Base-by-base conservation (phyloP, 2,888 invertebrate genomes). In the Cryptocheilus praepositus region DNA sequence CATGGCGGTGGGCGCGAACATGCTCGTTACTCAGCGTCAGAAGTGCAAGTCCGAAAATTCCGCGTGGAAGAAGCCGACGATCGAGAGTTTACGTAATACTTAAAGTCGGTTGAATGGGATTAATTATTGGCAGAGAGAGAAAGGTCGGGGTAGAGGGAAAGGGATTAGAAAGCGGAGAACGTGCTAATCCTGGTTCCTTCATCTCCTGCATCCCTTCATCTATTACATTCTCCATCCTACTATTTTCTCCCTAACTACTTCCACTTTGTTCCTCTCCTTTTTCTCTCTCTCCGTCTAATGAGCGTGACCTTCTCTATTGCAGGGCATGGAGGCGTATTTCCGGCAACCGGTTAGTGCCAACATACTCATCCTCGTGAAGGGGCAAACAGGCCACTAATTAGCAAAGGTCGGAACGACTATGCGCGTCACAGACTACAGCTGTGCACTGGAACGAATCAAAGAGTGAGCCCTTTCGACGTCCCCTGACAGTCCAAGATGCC, bases 381-480 rank as follows among this genome's bases (percentile, higher is more conserved):
- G 68, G 64, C 76, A 80, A 79, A 81, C 78, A 74, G 64, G 67
- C 78, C 76, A 76, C 80, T 79, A 81, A 81, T 81, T 81, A 81
- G 73, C 76, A 79, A 80, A 79, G 76, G 71, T 75, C 66, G 71
- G 76, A 71, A 73, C 70, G 70, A 69, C 74, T 74, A 63, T 67
- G 54, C 57, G 36, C 25, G 25, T 54, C n/a, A n/a, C 57, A 18
- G 36, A 44, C 43, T 54, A 28, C 45, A 51, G 61, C 51, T 46
- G 11, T 71, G 60, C 46, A 63, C 57, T 19, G 4, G n/a, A 49
- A 64, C 54, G 44, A 59, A 64, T 61, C 46, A 18, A 52, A 59
- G 63, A 57, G 36, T 36, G 36, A 36, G 13, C 13, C 36, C 8
- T 11, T 11, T 11, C 36, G 1, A 5, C 2, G 25, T 11, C 36